Evolutionary conservation across 2,888 invertebrate genomes (phyloP).

Genomic region (Hypomecis atomaria): DNA sequence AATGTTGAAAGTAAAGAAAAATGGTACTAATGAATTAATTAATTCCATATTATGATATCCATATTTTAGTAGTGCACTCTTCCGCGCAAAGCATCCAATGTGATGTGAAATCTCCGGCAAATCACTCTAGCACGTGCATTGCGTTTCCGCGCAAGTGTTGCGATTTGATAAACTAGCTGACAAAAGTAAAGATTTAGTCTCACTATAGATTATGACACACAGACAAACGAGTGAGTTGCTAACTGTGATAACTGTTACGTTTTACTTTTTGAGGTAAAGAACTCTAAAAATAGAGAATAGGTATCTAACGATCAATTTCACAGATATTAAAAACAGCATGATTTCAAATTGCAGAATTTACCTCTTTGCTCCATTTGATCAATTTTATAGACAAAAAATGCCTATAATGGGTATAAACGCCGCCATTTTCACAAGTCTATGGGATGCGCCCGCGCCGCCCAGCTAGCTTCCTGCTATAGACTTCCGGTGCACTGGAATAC

Average conservation of each 20-base stretch:
- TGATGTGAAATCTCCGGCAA: slow-evolving; percentile 51
- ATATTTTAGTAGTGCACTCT: slow-evolving; percentile 39
- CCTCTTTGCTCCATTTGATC: slow-evolving; percentile 18
- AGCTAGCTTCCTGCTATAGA: slow-evolving; percentile 71
- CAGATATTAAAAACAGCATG: background rate
- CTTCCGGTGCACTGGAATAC: slow-evolving; percentile 23
- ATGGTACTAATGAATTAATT: too few relatives aligned
- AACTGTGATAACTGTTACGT: too few relatives aligned
- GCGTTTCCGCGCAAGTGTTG: slow-evolving; percentile 43
- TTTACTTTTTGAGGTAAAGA: too few relatives aligned
- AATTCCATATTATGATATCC: background rate
- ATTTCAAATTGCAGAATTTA: slow-evolving; percentile 22
- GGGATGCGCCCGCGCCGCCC: slow-evolving; percentile 72
- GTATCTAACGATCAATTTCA: background rate
- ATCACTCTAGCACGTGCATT: slow-evolving; percentile 33
- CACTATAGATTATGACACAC: too few relatives aligned
- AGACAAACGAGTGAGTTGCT: too few relatives aligned
- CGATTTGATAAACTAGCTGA: slow-evolving; percentile 42
- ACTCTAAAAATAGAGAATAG: too few relatives aligned
- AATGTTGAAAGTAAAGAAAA: too few relatives aligned
- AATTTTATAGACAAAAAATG: slow-evolving; percentile 24
- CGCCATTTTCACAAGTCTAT: slow-evolving; percentile 41
- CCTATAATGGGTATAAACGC: slow-evolving; percentile 28
- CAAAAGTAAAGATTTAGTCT: background rate
- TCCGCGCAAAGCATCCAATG: slow-evolving; percentile 46